A percentile compares a stretch with the other conserved stretches of the same genome.
These are phyloP conservation scores for Eurytemora carolleeae DNA, from an alignment of 1,140 invertebrate species.

Conservation along the genomic window DNA sequence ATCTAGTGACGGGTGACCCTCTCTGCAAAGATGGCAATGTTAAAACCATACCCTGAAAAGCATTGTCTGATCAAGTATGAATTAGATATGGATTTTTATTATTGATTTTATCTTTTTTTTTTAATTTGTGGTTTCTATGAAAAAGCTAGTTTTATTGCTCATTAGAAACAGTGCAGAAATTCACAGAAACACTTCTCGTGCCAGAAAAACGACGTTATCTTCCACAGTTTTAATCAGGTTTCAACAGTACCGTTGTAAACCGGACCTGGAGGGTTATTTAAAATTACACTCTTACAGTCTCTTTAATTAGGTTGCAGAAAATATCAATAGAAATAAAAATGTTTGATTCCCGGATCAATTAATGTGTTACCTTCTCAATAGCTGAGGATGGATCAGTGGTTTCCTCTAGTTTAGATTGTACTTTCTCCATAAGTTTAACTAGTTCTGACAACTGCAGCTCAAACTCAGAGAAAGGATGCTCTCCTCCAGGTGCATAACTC, in stretches of 20 bases:
- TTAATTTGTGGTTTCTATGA: too few relatives aligned
- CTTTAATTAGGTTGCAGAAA: too few relatives aligned
- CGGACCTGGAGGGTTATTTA: neutral
- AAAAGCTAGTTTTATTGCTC: too few relatives aligned
- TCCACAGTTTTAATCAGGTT: neutral
- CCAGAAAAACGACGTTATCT: neutral
- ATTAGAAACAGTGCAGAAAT: too few relatives aligned
- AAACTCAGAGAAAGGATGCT: neutral
- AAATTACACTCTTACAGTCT: too few relatives aligned
- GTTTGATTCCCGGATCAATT: neutral
- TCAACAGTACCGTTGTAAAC: neutral
- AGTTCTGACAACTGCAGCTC: neutral
- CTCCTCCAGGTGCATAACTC: neutral
- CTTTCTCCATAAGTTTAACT: neutral
- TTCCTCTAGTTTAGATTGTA: neutral
- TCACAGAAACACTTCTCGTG: too few relatives aligned
- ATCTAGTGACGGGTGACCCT: too few relatives aligned
- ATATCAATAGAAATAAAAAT: neutral
- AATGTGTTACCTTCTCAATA: neutral
- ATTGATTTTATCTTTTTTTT: too few relatives aligned
- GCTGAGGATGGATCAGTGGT: neutral
- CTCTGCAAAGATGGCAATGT: too few relatives aligned
- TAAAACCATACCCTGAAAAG: too few relatives aligned
- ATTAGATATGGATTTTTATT: too few relatives aligned
- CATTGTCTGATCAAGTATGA: too few relatives aligned